Conservation (phyloP, 2,888 invertebrate genomes). For the Erebia aethiops region DNA sequence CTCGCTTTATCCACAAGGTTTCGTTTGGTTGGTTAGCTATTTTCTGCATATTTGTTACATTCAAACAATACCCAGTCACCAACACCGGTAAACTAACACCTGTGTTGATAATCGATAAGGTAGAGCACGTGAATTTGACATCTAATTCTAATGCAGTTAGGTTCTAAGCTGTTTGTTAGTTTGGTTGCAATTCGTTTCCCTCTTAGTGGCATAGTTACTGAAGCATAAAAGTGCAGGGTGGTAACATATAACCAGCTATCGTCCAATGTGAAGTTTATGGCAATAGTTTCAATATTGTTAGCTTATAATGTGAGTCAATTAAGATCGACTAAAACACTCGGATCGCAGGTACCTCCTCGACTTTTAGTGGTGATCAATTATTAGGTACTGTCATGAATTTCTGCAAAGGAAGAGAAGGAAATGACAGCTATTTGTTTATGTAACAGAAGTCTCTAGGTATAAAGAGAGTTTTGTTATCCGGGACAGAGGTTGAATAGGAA, state of each 20-base stretch:
- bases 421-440: too few species aligned
- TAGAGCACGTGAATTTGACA: conserved; percentile 31
- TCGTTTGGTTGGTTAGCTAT: not conserved
- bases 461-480: too few species aligned
- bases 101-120: conserved; percentile 45
- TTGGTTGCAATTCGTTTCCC: conserved; percentile 20
- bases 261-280: not conserved
- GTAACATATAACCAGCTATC: conserved; percentile 3
- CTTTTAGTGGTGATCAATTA: too few species aligned
- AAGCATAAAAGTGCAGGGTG: conserved; percentile 33
- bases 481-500: too few species aligned
- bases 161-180: conserved; percentile 6
- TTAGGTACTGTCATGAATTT: too few species aligned
- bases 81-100: conserved; percentile 46
- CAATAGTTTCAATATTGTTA: not conserved
- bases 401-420: too few species aligned
- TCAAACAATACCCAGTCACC: conserved; percentile 35
- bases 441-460: too few species aligned
- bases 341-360: too few species aligned
- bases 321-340: too few species aligned
- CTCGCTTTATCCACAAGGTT: too few species aligned
- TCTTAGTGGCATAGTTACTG: conserved; percentile 22
- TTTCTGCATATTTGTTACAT: conserved; percentile 13
- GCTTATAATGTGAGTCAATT: not conserved
- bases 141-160: conserved; percentile 16